These are phyloP conservation scores for Hippasteria phrygiana DNA, from an alignment of 53 echinoderm and acorn worm species.

Conservation along the genomic window DNA sequence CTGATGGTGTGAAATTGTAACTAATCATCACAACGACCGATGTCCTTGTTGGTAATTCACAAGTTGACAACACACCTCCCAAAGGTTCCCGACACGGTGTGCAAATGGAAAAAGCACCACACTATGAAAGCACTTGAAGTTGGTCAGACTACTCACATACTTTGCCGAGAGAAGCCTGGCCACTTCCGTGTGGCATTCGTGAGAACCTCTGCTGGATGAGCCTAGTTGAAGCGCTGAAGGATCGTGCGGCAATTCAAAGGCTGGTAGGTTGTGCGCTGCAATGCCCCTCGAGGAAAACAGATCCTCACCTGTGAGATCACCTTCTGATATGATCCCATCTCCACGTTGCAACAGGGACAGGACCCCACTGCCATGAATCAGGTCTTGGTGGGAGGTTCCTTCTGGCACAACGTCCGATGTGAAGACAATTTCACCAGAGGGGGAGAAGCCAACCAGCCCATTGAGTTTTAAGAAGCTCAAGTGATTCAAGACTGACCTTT, in stretches of 20 bases:
- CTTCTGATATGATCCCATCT: constrained; percentile 34
- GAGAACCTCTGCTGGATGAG: background rate
- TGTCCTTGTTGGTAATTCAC: constrained; percentile 56
- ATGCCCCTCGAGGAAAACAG: constrained; percentile 34
- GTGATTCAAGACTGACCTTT: constrained; percentile 35
- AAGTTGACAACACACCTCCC: constrained; percentile 59
- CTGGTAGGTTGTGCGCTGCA: constrained; percentile 30
- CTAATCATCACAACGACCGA: constrained; percentile 29
- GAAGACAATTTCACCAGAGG: constrained; percentile 46
- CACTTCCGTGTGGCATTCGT: constrained; percentile 40
- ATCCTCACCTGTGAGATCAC: background rate
- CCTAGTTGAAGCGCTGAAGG: constrained; percentile 22
- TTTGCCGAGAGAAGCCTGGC: constrained; percentile 43
- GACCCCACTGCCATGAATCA: constrained; percentile 12
- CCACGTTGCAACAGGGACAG: constrained; percentile 19
- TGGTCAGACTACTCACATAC: constrained; percentile 18
- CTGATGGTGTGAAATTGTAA: background rate
- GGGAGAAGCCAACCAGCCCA: constrained; percentile 39
- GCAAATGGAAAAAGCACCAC: constrained; percentile 29
- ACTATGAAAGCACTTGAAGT: constrained; percentile 37
- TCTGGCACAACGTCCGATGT: constrained; percentile 12
- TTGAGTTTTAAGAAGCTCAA: constrained; percentile 32
- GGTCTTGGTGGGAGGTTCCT: constrained; percentile 15
- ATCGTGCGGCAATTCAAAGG: constrained; percentile 46
- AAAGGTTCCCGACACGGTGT: constrained; percentile 13